Evolutionary conservation across 2,797 vertebrate genomes (phyloP).

Genomic region (Phataginus tetradactyla): DNA sequence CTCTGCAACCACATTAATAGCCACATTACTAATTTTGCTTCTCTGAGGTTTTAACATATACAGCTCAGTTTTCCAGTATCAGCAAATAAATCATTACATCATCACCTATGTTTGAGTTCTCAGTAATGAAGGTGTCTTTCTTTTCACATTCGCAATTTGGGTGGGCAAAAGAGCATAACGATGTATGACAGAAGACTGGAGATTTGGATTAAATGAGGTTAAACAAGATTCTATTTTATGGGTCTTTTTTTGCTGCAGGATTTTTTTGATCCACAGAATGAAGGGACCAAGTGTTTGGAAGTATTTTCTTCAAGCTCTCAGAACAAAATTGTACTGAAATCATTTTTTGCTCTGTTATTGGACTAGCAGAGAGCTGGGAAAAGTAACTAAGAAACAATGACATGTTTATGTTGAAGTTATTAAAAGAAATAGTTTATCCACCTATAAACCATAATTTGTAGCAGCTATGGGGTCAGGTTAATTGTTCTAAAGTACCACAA

Average conservation of each 20-base stretch:
- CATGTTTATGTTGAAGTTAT: conserved; percentile 67
- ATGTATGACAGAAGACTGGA: conserved; percentile 77
- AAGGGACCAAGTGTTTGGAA: conserved; percentile 81
- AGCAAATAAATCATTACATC: conserved; percentile 82
- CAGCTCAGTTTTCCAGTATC: conserved; percentile 70
- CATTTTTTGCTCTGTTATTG: conserved; percentile 57
- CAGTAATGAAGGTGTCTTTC: conserved; percentile 81
- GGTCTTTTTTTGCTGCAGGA: conserved; percentile 74
- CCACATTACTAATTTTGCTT: neutral
- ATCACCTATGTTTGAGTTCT: conserved; percentile 77
- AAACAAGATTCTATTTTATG: conserved; percentile 84
- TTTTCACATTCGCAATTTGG: conserved; percentile 83
- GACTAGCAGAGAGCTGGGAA: conserved; percentile 63
- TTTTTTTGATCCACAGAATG: conserved; percentile 79
- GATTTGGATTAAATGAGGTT: conserved; percentile 83
- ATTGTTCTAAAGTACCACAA: neutral
- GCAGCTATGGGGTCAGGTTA: neutral
- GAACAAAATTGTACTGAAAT: conserved; percentile 79
- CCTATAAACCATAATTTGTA: conserved; percentile 23
- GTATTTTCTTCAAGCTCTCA: conserved; percentile 75
- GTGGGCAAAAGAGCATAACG: conserved; percentile 80
- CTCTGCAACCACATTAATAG: neutral
- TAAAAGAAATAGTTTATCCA: conserved; percentile 59
- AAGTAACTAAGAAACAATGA: neutral
- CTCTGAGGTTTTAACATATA: conserved; percentile 55